These are phyloP conservation scores for Mamestra brassicae DNA, from an alignment of 2,888 invertebrate species.

Conservation along the genomic window DNA sequence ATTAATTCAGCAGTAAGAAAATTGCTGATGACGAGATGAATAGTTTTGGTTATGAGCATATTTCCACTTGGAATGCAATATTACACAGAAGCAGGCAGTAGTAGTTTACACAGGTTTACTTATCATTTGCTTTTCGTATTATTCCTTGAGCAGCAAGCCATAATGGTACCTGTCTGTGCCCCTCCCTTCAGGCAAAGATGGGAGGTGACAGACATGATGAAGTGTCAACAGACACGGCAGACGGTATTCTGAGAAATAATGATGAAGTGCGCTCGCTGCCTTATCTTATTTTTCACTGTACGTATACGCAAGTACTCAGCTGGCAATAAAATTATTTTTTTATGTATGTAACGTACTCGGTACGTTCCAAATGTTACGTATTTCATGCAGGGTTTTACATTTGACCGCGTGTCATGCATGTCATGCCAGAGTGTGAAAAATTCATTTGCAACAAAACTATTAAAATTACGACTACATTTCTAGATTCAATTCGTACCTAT, in stretches of 20 bases:
- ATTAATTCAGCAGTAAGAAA: background rate
- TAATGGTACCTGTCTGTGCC: slow-evolving; percentile 6
- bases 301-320: slow-evolving; percentile 21
- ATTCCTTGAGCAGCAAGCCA: slow-evolving; percentile 9
- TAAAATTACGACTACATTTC: slow-evolving; percentile 7
- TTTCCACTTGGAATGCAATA: background rate
- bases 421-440: slow-evolving; percentile 19
- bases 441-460: slow-evolving; percentile 30
- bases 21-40: background rate
- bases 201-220: slow-evolving; percentile 40
- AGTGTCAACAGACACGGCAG: slow-evolving; percentile 54
- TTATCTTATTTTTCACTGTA: slow-evolving; percentile 23
- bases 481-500: slow-evolving; percentile 1
- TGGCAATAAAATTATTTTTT: slow-evolving; percentile 41
- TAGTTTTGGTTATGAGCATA: background rate
- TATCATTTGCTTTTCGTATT: slow-evolving; percentile 1
- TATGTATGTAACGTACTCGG: slow-evolving; percentile 8
- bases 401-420: slow-evolving; percentile 28
- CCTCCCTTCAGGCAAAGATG: slow-evolving; percentile 1
- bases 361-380: slow-evolving; percentile 13
- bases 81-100: background rate
- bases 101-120: background rate
- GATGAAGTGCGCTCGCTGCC: slow-evolving; percentile 8
- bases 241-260: slow-evolving; percentile 20
- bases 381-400: slow-evolving; percentile 15